Conservation (phyloP, 2,797 vertebrate species). For the Nothura maculosa region DNA sequence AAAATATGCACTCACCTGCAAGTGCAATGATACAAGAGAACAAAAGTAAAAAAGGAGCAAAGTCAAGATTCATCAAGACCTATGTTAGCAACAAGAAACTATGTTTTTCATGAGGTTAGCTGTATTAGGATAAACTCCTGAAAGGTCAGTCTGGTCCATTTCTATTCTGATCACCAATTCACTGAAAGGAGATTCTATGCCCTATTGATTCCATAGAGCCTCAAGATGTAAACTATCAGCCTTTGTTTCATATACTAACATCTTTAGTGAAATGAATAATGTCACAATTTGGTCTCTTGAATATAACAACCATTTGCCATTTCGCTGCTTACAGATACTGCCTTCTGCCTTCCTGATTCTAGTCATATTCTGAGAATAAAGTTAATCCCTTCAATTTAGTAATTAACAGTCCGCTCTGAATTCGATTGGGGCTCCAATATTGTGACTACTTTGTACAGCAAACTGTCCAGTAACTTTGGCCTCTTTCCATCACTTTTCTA, state of each 20-base stretch:
- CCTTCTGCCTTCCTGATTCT: rapidly evolving
- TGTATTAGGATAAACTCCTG: neutral
- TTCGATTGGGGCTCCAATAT: neutral
- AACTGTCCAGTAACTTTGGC: neutral
- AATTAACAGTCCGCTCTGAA: neutral
- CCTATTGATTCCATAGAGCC: neutral
- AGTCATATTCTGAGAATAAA: rapidly evolving
- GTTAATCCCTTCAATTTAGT: neutral
- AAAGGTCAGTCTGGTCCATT: neutral
- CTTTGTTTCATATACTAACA: neutral
- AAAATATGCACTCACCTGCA: neutral
- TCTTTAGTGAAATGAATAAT: neutral
- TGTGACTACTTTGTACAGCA: neutral
- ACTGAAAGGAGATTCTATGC: neutral
- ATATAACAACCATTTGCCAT: neutral
- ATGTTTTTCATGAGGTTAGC: neutral
- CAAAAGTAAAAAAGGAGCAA: neutral
- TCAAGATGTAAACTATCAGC: neutral
- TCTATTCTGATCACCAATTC: neutral
- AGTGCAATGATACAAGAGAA: neutral
- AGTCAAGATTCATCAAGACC: neutral
- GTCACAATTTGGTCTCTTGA: neutral
- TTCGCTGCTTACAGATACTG: neutral
- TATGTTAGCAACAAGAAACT: neutral
- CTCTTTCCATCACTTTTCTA: neutral